Percentiles rank a stretch among this genome's conserved stretches.
Conservation (phyloP, 1,140 invertebrate species). For the Stenopsyche tienmushanensis region DNA sequence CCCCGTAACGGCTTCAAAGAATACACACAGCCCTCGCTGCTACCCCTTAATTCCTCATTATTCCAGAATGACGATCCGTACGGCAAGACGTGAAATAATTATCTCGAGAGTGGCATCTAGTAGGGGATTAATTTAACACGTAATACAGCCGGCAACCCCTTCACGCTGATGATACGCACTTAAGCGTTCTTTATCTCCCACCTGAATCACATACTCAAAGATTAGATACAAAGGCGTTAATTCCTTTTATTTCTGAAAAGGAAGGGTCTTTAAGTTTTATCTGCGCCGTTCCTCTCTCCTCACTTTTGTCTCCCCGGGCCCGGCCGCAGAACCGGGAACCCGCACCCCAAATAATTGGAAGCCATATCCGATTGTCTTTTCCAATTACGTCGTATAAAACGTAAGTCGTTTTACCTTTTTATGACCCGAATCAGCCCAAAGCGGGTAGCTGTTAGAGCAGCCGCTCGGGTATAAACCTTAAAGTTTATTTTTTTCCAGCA, state of each 20-base stretch:
- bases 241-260: constrained; percentile 34
- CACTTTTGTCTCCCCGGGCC: neutral
- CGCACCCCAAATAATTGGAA: constrained; percentile 39
- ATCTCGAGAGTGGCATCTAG: neutral
- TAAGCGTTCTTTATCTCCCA: constrained; percentile 26
- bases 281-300: constrained; percentile 18
- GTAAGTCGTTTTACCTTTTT: constrained; percentile 35
- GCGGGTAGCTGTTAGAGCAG: constrained; percentile 17
- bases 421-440: constrained; percentile 24
- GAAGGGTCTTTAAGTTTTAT: constrained; percentile 39
- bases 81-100: constrained; percentile 15
- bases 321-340: neutral
- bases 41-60: constrained; percentile 11
- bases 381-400: constrained; percentile 38
- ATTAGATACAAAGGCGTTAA: constrained; percentile 39
- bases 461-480: constrained; percentile 17
- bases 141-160: neutral
- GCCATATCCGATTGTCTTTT: constrained; percentile 36
- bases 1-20: neutral
- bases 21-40: neutral
- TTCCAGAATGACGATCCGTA: too few relatives aligned
- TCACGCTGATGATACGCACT: constrained; percentile 12
- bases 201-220: constrained; percentile 34
- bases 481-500: constrained; percentile 21
- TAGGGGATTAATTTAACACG: constrained; percentile 18